Evolutionary conservation across 1,140 invertebrate genomes (phyloP), one percentile per base, ranked within the genome.

Genomic region (Drosophila ananassae): DNA sequence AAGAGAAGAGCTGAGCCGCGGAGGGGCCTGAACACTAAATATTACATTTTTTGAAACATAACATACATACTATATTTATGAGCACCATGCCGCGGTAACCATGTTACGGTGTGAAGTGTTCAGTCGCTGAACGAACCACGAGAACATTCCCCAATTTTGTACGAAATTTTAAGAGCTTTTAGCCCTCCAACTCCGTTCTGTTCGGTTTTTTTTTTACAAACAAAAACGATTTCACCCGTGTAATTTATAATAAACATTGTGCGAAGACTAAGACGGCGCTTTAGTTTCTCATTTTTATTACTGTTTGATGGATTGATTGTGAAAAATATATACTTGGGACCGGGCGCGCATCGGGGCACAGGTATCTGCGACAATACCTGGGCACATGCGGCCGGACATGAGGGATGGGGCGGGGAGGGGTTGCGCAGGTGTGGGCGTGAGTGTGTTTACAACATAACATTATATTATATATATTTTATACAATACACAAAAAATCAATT

Each of bases 381-480:
- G 46, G 13, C 37, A 50, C 58, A 52, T n/a, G 22, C 46, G 52
- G 37, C 22, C 53, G 22, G 46, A 4, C 51, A 55, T 63, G 51
- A 32, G 28, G 52, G 48, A 67, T 75, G 60, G 59, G 69, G 34
- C 37, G 34, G 25, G 52, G 55, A 28, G 25, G 25, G 25, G 25
- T 28, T 28, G 25, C 3, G 41, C 17, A 30, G 34, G 41, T 2
- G 60, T 44, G 30, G 12, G 10, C 12, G 53, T 28, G 59, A 25
- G 6, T 30, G 53, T 66, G 63, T 77, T 76, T 77, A 76, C 51
- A 77, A 76, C 66, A 76, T 71, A 79, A 71, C 64, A 80, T 72
- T 77, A 66, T 76, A 83, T 62, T 77, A 66, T 76, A 83, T 62
- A 73, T 68, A 68, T 79, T 67, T 79, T 59, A 62, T 54, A 73